Evolutionary conservation across 2,797 vertebrate genomes (phyloP).

Genomic region (Anomalospiza imberbis): DNA sequence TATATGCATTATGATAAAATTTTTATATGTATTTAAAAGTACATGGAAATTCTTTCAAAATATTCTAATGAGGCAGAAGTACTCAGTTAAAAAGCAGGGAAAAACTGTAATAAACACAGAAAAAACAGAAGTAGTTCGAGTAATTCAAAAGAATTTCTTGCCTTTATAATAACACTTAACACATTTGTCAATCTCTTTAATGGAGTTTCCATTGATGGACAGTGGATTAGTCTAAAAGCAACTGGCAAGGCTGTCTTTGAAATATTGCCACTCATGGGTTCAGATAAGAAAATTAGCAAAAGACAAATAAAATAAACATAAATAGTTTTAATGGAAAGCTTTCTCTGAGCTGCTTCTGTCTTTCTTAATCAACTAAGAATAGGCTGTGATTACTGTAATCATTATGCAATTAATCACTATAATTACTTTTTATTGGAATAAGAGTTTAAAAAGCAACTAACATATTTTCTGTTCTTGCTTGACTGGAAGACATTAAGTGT

Average conservation of each 20-base stretch:
- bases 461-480: conserved; percentile 61
- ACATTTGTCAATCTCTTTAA: neutral
- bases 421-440: conserved; percentile 73
- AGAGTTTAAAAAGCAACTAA: conserved; percentile 66
- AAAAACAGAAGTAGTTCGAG: neutral
- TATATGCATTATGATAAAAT: neutral
- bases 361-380: conserved; percentile 74
- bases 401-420: conserved; percentile 75
- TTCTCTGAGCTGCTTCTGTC: conserved; percentile 60
- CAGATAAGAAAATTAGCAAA: conserved; percentile 29
- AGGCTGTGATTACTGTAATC: conserved; percentile 72
- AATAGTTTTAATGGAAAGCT: conserved; percentile 37
- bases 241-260: neutral
- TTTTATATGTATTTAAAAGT: neutral
- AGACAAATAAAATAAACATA: conserved; percentile 59
- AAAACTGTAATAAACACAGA: neutral
- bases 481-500: conserved; percentile 68
- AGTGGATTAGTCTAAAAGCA: neutral
- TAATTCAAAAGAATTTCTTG: neutral
- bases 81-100: neutral
- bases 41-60: neutral
- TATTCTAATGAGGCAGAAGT: neutral
- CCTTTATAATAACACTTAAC: neutral
- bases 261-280: neutral
- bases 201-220: neutral